Base-by-base conservation (phyloP, 1,140 invertebrate genomes). In the Psix sp. region DNA sequence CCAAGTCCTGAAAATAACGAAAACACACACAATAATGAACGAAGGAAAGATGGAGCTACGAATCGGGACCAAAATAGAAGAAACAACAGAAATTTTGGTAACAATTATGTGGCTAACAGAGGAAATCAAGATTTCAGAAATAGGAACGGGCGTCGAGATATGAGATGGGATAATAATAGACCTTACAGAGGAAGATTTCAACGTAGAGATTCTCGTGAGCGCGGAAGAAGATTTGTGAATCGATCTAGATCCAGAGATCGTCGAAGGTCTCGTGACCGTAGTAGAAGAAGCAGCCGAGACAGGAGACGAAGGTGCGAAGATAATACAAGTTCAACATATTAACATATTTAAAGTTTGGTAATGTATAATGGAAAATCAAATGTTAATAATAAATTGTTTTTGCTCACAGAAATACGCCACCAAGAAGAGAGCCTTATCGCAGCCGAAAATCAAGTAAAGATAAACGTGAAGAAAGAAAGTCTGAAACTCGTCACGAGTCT, bases 171-270 rank as follows among this genome's bases (percentile, higher is more conserved):
- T 5, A 56, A 42, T 9, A 76, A 72, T 51, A 68, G 80, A 11
- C 65, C 72, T 1, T 78, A 60, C 20, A 56, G 63, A 6, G 73
- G 82, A 3, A 60, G 77, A 31, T 79, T 62, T 6, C 67, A 68
- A 3, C 68, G 79, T 13, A 76, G 80, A 0, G 71, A 83, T 26
- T 81, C 80, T 0, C 73, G 74, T 13, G 82, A 84, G 16, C 74
- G 74, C 11, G 63, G 68, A 29, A 70, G 74, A 39, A 77, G 71
- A 20, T 77, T 82, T n/a, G 59, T 46, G 13, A 73, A 76, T 26
- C 73, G 80, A 11, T 83, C 82, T 2, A 77, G 82, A 26, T 85
- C 83, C 0, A 76, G 81, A 36, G 82, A 84, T 62, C 81, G 79
- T 14, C 66, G 77, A 31, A 77, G 82, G 35, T 81, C 81, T 0